Base-by-base conservation (phyloP, 2,888 invertebrate genomes). In the Euplagia quadripunctaria region DNA sequence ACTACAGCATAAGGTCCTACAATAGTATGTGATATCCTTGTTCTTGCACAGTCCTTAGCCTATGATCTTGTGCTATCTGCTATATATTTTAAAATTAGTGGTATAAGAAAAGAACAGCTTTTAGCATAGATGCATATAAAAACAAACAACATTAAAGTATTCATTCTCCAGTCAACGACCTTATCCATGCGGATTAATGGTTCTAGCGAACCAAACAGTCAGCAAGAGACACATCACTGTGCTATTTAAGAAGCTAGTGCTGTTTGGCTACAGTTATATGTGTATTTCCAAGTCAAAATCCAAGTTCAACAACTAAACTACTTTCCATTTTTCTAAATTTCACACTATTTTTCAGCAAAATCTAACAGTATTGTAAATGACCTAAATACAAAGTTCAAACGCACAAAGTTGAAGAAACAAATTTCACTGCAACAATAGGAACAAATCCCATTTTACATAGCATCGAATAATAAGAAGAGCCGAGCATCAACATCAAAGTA, bases 401-500 rank as follows among this genome's bases (percentile, higher is more conserved):
- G 31, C 31, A 31, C 31, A 31, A 31, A 31, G 31, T 2, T 31
- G 2, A 31, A 31, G 31, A 31, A 31, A 58, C n/a, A 20, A 58
- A 20, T 20, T 58, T 58, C 5, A 58, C 20, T 58, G 20, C 20
- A 58, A 58, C 20, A 58, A 20, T 58, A 58, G 20, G 12, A 58
- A 51, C 14, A 51, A 51, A 58, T 20, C 12, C 20, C 58, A 58
- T 58, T 20, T 20, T 4, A 61, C 6, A 61, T 61, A 31, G 61
- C 31, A 61, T 67, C 14, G 12, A 71, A 67, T 61, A 67, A 42
- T 51, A 14, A 42, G 31, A 64, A 64, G n/a, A 61, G 41, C 11
- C 49, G 12, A n/a, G n/a, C 9, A 4, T 7, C 43, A 68, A 72
- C 52, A 64, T 64, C 41, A 68, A 64, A 55, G 63, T 58, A 31